Evolutionary conservation across 2,113 vertebrate species (phyloP).

Genomic region (Anoplopoma fimbria): DNA sequence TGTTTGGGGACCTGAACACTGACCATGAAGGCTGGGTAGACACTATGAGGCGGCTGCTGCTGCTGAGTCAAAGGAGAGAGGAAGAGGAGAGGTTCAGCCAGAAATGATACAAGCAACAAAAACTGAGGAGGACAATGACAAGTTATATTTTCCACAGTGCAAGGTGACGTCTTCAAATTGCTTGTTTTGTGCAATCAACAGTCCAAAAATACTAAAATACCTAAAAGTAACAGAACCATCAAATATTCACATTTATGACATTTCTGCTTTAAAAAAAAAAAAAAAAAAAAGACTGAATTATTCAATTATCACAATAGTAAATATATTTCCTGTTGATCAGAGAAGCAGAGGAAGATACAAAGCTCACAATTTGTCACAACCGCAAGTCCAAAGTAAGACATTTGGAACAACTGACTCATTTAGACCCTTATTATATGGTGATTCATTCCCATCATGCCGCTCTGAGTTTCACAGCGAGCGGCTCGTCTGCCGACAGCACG

Average conservation of each 20-base stretch:
- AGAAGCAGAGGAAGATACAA: neutral
- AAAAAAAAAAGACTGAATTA: neutral
- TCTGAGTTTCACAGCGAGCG: no score
- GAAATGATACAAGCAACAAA: constrained; percentile 15
- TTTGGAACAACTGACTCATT: neutral
- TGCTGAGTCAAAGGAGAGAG: constrained; percentile 50
- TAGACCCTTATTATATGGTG: neutral
- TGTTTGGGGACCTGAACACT: constrained; percentile 57
- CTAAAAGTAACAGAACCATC: neutral
- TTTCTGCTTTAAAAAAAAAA: neutral
- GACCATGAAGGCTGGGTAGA: constrained; percentile 81
- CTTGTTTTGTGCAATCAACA: neutral
- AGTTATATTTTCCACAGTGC: neutral
- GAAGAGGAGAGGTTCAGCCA: constrained; percentile 48
- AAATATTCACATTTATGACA: neutral
- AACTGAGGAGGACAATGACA: neutral
- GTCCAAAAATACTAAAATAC: neutral
- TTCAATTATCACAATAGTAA: neutral
- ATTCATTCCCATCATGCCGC: neutral
- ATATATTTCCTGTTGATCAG: neutral
- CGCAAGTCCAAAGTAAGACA: neutral
- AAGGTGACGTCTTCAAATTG: neutral
- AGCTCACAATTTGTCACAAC: neutral
- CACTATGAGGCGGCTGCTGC: constrained; percentile 75
- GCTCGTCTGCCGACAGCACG: neutral